Base-by-base conservation (phyloP, 2,113 vertebrate genomes). In the Holacanthus passer region DNA sequence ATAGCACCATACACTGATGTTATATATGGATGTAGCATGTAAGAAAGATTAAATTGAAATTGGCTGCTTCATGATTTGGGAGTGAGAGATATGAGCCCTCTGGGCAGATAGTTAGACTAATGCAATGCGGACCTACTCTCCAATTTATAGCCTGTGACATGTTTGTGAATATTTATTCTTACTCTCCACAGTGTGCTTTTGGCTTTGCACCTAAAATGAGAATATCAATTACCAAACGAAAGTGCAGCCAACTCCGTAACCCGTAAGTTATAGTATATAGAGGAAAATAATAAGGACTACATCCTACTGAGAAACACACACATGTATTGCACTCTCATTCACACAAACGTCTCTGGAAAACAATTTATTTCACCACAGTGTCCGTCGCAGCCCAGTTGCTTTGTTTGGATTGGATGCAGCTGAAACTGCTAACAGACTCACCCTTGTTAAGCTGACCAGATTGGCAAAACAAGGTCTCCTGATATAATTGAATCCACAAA, bases 21-120 rank as follows among this genome's bases (percentile, higher is more conserved):
- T 85, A 94, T 94, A 83, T 85, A 92, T 78, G 85, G 82, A 64
- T 48, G 27, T 59, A 75, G 78, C 85, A 89, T 87, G 89, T 89
- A 89, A 86, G 88, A 93, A 69, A 88, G 85, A 95, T 95, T 93
- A 92, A 88, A 73, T 41, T 81, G 31, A 89, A 91, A 92, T 85
- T 77, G 81, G 65, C 39, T 77, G 77, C 59, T 87, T 81, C 69
- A 52, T 88, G 82, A 90, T 91, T 92, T 85, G 74, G 73, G 87
- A 89, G 79, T 53, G 73, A 83, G 53, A 75, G 58, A 84, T 85
- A 67, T 66, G 82, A 91, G 89, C 79, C 90, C 81, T 84, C 73
- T 24, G 67, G 66, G 80, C 73, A 83, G 87, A 89, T 91, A 63
- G 70, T 91, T 90, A 87, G 75, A 90, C 87, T 84, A 81, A 94